Base-by-base conservation (phyloP, 2,113 vertebrate genomes). In the Benitochromis conjunctus region DNA sequence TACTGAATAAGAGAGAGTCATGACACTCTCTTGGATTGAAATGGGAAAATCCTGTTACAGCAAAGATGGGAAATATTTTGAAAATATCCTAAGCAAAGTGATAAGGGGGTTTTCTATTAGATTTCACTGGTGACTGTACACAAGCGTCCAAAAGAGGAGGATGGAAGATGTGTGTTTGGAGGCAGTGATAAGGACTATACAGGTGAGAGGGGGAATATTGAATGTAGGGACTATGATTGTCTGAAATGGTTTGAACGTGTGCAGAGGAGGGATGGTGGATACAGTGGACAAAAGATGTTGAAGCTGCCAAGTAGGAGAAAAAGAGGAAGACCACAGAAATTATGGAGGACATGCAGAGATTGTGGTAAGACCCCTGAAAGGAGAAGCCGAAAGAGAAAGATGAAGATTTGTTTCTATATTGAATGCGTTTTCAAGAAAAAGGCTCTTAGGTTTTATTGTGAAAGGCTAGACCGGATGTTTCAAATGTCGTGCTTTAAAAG, bases 401-500 rank as follows among this genome's bases (percentile, higher is more conserved):
- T 71, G n/a, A n/a, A n/a, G n/a, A n/a, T n/a, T 9, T n/a, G 24
- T 74, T 48, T 18, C 3, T 7, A 16, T 7, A 48, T 14, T 7
- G 16, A 3, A 51, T 3, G 3, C 46, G 48, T 18, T 51, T 51
- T 51, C 6, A 6, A 8, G 5, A 14, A 43, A 18, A 6, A 1
- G 6, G 3, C 51, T 53, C 18, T 53, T 4, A 3, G 8, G 3
- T 66, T 58, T 89, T 90, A 93, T 87, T 89, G 3, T 91, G 89
- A 90, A 86, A 62, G 4, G 1, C 0, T 9, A 0, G 1, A 34
- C 34, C 84, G 86, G 90, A 89, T 18, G 83, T 51, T 19, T 86
- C n/a, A n/a, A n/a, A n/a, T n/a, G n/a, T n/a, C n/a, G n/a, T n/a
- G 1, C 26, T 86, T 64, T 86, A 86, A 88, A 92, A 90, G 79